Percentiles rank a stretch among this genome's conserved stretches.
Evolutionary conservation across 1,140 invertebrate species (phyloP).

Genomic region (Caenorhabditis remanei): DNA sequence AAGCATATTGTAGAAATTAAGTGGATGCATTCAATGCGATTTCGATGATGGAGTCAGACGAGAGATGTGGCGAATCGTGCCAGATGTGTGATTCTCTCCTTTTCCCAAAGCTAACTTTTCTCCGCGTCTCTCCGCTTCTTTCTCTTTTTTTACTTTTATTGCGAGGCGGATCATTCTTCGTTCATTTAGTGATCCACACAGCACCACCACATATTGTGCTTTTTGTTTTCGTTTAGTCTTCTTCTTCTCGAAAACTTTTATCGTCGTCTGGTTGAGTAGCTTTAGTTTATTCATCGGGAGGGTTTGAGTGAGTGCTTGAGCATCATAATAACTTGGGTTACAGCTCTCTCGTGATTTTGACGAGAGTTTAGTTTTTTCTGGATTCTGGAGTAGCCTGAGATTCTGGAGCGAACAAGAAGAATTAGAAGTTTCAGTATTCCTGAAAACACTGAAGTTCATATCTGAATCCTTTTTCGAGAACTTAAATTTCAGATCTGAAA

Average conservation of each 20-base stretch:
- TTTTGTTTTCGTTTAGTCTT: conserved; percentile 36
- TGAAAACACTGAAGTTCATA: no score
- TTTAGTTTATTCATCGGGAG: conserved; percentile 11
- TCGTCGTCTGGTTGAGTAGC: neutral
- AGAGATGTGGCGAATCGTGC: neutral
- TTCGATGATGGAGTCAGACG: conserved; percentile 35
- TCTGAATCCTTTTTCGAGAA: no score
- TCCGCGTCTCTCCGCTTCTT: neutral
- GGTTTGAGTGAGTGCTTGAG: neutral
- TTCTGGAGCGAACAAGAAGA: no score
- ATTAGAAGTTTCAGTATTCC: no score
- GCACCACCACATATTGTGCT: conserved; percentile 15
- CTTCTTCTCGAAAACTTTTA: neutral
- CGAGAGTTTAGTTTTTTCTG: no score
- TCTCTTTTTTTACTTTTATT: conserved; percentile 55
- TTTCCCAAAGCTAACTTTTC: neutral
- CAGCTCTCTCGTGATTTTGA: neutral
- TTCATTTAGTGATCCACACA: conserved; percentile 29
- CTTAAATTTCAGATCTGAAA: no score
- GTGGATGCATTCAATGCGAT: neutral
- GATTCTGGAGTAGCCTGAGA: no score
- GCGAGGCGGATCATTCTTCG: conserved; percentile 30
- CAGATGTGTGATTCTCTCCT: neutral
- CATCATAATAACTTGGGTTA: neutral
- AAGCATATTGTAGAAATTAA: conserved; percentile 46